Evolutionary conservation across 2,797 vertebrate species (phyloP).

Genomic region (Arrhamphus sclerolepis): DNA sequence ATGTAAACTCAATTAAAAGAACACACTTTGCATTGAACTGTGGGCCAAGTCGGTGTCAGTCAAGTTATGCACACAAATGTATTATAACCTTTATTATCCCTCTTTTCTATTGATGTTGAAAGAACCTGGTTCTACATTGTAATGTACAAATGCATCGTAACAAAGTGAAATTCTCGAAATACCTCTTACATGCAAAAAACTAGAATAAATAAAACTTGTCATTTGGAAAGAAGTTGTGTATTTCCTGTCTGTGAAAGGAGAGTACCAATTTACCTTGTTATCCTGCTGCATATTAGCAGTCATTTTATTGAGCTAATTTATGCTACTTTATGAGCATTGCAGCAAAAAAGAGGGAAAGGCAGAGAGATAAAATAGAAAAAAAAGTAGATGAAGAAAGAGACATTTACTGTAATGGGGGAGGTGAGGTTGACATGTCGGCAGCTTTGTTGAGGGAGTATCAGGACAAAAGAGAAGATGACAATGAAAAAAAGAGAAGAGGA

Average conservation of each 20-base stretch:
- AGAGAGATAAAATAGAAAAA: constrained; percentile 23
- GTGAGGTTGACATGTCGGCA: constrained; percentile 4
- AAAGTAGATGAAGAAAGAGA: constrained; percentile 27
- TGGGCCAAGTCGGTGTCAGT: too few species aligned
- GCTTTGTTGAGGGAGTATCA: constrained; percentile 15
- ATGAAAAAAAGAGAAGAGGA: constrained; percentile 16
- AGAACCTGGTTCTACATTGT: too few species aligned
- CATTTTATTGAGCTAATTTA: constrained; percentile 63
- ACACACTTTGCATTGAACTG: too few species aligned
- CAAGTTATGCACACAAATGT: not conserved
- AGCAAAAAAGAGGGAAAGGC: constrained; percentile 21
- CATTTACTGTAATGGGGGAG: not conserved
- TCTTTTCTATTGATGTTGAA: not conserved
- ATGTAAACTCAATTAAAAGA: too few species aligned
- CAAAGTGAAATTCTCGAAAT: not conserved
- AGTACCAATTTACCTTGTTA: constrained; percentile 50
- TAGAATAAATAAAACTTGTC: constrained; percentile 2
- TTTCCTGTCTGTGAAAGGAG: not conserved
- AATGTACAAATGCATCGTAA: too few species aligned
- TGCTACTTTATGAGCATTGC: constrained; percentile 52
- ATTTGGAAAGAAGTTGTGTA: not conserved
- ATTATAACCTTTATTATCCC: not conserved
- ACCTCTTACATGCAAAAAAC: constrained; percentile 1
- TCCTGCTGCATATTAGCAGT: constrained; percentile 55
- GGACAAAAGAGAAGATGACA: constrained; percentile 12